phyloP scores from a whole-genome alignment of 2,797 vertebrate species.

The Microctenopoma stevenorrisi region DNA sequence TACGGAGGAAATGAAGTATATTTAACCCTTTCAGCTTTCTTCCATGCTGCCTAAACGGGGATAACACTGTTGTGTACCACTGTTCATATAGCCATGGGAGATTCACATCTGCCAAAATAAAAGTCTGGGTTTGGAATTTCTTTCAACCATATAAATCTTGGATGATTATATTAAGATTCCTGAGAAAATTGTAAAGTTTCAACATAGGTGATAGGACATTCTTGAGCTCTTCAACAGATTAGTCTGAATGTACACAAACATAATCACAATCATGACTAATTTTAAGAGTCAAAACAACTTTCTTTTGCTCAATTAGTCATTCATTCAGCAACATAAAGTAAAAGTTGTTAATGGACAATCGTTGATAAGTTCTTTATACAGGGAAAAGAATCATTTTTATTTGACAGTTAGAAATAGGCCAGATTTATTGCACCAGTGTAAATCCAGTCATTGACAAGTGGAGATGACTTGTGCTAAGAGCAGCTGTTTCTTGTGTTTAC shows the following conservation, averaged over 20 bases:
- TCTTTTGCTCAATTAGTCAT: conserved; percentile 25
- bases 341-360: conserved; percentile 33
- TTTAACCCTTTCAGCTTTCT: conserved; percentile 36
- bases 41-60: conserved; percentile 9
- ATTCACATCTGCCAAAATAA: conserved; percentile 31
- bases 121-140: conserved; percentile 32
- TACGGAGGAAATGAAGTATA: conserved; percentile 34
- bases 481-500: conserved; percentile 49
- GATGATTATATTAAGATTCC: conserved; percentile 66
- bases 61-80: conserved; percentile 17
- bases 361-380: conserved; percentile 25
- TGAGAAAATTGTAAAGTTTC: conserved; percentile 70
- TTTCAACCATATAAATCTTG: conserved; percentile 46
- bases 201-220: conserved; percentile 56
- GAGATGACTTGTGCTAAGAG: conserved; percentile 62
- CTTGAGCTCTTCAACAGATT: conserved; percentile 44
- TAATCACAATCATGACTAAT: conserved; percentile 53
- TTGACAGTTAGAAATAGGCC: conserved; percentile 14
- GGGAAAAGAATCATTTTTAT: conserved; percentile 21
- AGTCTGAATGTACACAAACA: conserved; percentile 45
- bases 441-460: conserved; percentile 54
- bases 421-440: conserved; percentile 53
- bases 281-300: conserved; percentile 55
- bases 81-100: conserved; percentile 23
- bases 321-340: conserved; percentile 27